Conservation (phyloP, 1,140 invertebrate genomes). For the Drosophila nebulosa region DNA sequence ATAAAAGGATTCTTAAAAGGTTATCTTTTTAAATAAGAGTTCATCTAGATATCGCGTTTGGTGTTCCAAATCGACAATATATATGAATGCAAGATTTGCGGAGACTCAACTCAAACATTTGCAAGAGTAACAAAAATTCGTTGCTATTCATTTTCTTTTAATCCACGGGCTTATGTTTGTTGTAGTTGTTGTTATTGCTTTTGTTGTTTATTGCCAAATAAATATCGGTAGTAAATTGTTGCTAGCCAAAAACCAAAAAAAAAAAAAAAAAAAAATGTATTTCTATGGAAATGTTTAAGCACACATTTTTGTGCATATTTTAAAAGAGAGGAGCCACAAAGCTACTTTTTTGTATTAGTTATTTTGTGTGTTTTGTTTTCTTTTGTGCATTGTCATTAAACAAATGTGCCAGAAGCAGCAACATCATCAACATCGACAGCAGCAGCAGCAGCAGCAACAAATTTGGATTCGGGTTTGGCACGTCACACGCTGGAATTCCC, state of each 20-base stretch:
- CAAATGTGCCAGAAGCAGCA: constrained; percentile 74
- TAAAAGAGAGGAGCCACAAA: constrained; percentile 18
- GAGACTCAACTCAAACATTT: too few relatives aligned
- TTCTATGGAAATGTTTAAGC: constrained; percentile 32
- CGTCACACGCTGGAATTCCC: constrained; percentile 78
- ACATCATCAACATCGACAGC: constrained; percentile 24
- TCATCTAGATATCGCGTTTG: too few relatives aligned
- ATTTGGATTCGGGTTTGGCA: constrained; percentile 54
- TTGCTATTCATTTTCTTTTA: neutral
- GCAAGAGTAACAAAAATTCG: neutral
- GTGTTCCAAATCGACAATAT: too few relatives aligned
- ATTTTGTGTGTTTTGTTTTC: constrained; percentile 23
- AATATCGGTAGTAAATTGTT: constrained; percentile 43
- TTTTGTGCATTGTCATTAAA: constrained; percentile 75
- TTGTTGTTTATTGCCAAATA: constrained; percentile 30
- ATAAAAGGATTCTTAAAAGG: too few relatives aligned
- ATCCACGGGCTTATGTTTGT: neutral
- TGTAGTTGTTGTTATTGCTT: constrained; percentile 21
- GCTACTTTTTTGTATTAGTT: constrained; percentile 8
- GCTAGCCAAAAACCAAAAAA: constrained; percentile 1
- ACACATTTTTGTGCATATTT: constrained; percentile 44
- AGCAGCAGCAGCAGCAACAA: constrained; percentile 36
- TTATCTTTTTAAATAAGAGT: too few relatives aligned
- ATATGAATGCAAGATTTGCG: too few relatives aligned
- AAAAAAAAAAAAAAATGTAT: constrained; percentile 13